phyloP scores from a whole-genome alignment of 2,113 vertebrate genomes.

The Notiomystis cincta region DNA sequence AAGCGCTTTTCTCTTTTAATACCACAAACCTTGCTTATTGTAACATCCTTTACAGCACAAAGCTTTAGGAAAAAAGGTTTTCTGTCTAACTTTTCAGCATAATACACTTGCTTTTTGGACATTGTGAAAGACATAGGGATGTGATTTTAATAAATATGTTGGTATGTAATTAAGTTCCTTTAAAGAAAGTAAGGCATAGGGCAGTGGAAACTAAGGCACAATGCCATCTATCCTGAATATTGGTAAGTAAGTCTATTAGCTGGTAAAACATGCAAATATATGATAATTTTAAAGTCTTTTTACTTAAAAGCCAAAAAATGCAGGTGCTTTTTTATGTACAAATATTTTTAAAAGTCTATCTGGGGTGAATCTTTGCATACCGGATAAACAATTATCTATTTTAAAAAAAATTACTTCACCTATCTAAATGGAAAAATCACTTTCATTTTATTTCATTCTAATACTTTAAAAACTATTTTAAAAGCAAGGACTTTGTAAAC shows the following conservation, averaged over 20 bases:
- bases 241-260: slow-evolving; percentile 67
- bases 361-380: not conserved
- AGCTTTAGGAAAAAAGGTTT: slow-evolving; percentile 9
- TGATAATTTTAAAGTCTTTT: not conserved
- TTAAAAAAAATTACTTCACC: not conserved
- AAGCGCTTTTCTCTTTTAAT: slow-evolving; percentile 34
- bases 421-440: not conserved
- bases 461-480: not conserved
- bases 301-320: not conserved
- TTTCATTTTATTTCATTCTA: not conserved
- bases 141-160: slow-evolving; percentile 7
- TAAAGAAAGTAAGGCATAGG: slow-evolving; percentile 41
- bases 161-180: slow-evolving; percentile 1
- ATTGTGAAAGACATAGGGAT: not conserved
- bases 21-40: not conserved
- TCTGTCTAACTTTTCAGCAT: not conserved
- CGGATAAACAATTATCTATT: not conserved
- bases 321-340: not conserved
- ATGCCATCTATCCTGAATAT: not conserved
- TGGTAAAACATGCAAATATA: not conserved
- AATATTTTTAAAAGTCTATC: not conserved
- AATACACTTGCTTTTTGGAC: not conserved
- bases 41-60: not conserved
- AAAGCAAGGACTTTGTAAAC: not conserved
- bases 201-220: slow-evolving; percentile 49